Evolutionary conservation across 2,888 invertebrate species (phyloP).

Genomic region (Drosophila mulleri): DNA sequence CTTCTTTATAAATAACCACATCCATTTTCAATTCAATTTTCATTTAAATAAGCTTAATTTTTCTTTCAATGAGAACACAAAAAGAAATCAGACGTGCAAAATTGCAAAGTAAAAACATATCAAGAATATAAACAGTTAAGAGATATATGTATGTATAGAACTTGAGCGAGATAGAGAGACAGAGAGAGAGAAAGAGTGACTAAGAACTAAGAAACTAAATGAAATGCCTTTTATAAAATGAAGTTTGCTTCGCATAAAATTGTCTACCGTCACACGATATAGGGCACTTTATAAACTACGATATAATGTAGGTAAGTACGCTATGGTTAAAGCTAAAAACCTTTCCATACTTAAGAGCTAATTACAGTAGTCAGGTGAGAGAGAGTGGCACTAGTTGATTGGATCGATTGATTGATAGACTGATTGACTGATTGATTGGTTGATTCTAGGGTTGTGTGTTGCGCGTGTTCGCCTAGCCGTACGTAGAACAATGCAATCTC

Average conservation of each 20-base stretch:
- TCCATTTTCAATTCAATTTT: conserved; percentile 1
- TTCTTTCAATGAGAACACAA: conserved; percentile 35
- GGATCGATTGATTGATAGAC: conserved; percentile 34
- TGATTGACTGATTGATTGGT: conserved; percentile 28
- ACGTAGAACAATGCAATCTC: conserved; percentile 69
- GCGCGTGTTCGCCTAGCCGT: conserved; percentile 60
- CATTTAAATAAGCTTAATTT: neutral
- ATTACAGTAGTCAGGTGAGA: conserved; percentile 62
- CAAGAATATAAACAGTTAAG: conserved; percentile 25
- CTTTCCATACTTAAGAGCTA: conserved; percentile 75
- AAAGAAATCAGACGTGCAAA: conserved; percentile 46
- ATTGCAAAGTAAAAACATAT: conserved; percentile 41
- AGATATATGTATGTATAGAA: conserved; percentile 24
- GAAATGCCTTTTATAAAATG: conserved; percentile 65
- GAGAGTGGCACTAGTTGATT: conserved; percentile 63
- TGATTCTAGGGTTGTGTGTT: conserved; percentile 35
- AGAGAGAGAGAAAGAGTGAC: conserved; percentile 28
- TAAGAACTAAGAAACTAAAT: conserved; percentile 56
- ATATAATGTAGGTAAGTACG: conserved; percentile 53
- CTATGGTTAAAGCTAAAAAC: conserved; percentile 72
- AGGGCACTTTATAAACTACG: conserved; percentile 56
- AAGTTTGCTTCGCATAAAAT: conserved; percentile 55
- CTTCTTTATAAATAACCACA: conserved; percentile 1
- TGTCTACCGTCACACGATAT: conserved; percentile 49
- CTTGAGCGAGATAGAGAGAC: conserved; percentile 33